Base-by-base conservation (phyloP, 2,888 invertebrate genomes). In the Chydorus sphaericus region DNA sequence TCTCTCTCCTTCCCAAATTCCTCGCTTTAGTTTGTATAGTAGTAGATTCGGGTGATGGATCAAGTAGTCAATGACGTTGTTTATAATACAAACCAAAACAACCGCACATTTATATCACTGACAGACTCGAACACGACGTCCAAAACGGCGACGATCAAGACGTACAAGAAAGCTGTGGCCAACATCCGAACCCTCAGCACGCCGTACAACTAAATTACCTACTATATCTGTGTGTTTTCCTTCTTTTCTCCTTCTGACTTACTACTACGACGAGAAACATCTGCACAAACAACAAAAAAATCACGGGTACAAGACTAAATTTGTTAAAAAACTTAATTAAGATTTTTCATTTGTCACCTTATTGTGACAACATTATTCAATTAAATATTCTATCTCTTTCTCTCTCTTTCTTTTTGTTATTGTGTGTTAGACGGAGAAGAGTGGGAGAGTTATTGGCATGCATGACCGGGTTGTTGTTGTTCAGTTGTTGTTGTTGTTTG, bases 371-470 rank as follows among this genome's bases (percentile, higher is more conserved):
- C n/a, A n/a, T n/a, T 56, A 30, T 53, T 50, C 30, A 50, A 57
- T 56, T 60, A 55, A 58, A 61, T 62, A 62, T 60, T 58, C 28
- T 23, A 44, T 44, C 44, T 26, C 23, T 26, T 44, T 44, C 44
- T 44, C 28, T 44, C 44, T 44, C 44, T 44, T 23, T 44, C 28
- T 44, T 44, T 14, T 44, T 23, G 23, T 44, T 44, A 44, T 44
- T 44, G 44, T 23, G 23, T 28, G 44, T 28, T n/a, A 44, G 44
- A 44, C 44, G 44, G 26, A 44, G 44, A 62, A 56, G 63, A 65
- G 56, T 65, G 65, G 65, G 65, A 65, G 60, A 62, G 61, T 59
- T 65, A 64, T 61, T 65, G 65, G 65, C 62, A 64, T 57, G 60
- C 62, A 54, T 62, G 59, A 61, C 37, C 18, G 33, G 52, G 50